Percentiles rank a stretch among this genome's conserved stretches.
phyloP scores from a whole-genome alignment of 2,888 invertebrate species.

The Imbricaverruca yamaguchii region DNA sequence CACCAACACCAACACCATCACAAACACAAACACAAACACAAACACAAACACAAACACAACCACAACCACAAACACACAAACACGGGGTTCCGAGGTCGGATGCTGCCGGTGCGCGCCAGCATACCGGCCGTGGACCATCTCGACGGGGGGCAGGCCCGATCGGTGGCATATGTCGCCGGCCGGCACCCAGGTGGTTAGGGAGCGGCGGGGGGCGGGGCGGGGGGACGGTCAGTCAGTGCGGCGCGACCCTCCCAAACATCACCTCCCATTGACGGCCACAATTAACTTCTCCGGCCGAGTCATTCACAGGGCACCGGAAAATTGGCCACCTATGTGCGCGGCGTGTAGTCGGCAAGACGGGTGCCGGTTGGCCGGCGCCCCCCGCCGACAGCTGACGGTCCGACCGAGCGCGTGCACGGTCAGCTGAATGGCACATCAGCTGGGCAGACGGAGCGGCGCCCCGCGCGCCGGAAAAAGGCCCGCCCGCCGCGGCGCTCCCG shows the following conservation, averaged over 20 bases:
- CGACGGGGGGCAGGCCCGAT: background rate
- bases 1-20: too few species aligned
- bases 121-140: background rate
- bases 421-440: too few species aligned
- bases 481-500: background rate
- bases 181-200: background rate
- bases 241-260: background rate
- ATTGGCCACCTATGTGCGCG: background rate
- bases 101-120: background rate
- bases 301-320: background rate
- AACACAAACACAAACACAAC: slow-evolving; percentile 14
- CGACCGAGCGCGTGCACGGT: too few species aligned
- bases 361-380: background rate
- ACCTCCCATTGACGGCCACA: slow-evolving; percentile 15
- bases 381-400: background rate
- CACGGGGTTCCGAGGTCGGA: background rate
- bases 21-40: slow-evolving; percentile 15
- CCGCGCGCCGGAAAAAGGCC: background rate
- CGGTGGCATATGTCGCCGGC: background rate
- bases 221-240: background rate
- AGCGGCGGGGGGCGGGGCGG: background rate
- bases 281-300: background rate
- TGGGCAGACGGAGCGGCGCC: too few species aligned
- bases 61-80: background rate
- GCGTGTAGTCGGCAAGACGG: background rate